phyloP scores from a whole-genome alignment of 2,113 vertebrate species.

The Zeus faber region DNA sequence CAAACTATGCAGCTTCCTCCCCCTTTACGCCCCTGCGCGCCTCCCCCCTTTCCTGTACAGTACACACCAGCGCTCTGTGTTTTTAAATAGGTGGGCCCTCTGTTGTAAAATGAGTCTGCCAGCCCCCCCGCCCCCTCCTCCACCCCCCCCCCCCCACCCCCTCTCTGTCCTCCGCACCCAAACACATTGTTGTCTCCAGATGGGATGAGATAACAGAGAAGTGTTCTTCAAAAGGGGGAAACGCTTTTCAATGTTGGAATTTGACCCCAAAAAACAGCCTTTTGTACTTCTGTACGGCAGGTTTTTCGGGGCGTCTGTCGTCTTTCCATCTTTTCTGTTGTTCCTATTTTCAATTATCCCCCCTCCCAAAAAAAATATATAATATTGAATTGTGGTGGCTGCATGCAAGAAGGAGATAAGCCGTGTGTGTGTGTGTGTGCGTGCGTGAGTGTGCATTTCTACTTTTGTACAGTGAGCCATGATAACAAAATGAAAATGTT shows the following conservation, averaged over 20 bases:
- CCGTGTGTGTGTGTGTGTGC: too few relatives aligned
- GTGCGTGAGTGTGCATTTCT: too few relatives aligned
- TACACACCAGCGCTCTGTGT: slow-evolving; percentile 25
- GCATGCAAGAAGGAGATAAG: too few relatives aligned
- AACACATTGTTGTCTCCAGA: slow-evolving; percentile 11
- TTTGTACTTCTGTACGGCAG: slow-evolving; percentile 42
- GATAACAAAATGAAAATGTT: too few relatives aligned
- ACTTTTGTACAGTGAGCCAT: too few relatives aligned
- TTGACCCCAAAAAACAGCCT: slow-evolving; percentile 23
- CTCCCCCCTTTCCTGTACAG: slow-evolving; percentile 60
- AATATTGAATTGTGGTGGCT: too few relatives aligned
- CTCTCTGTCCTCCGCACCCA: slow-evolving; percentile 22
- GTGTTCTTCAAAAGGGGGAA: slow-evolving; percentile 45
- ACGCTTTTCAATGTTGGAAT: slow-evolving; percentile 39
- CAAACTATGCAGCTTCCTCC: slow-evolving; percentile 36
- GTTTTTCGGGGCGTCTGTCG: too few relatives aligned
- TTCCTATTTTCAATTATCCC: too few relatives aligned
- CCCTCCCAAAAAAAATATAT: too few relatives aligned
- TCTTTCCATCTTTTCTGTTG: too few relatives aligned
- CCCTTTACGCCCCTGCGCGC: too few relatives aligned
- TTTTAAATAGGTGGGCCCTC: slow-evolving; percentile 32
- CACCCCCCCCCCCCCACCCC: not conserved
- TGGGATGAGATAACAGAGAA: slow-evolving; percentile 19
- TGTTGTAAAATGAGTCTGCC: slow-evolving; percentile 22
- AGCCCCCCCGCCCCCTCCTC: not conserved